Percentiles rank a stretch among this genome's conserved stretches.
phyloP scores from a whole-genome alignment of 2,113 vertebrate genomes.

The Benitochromis conjunctus region DNA sequence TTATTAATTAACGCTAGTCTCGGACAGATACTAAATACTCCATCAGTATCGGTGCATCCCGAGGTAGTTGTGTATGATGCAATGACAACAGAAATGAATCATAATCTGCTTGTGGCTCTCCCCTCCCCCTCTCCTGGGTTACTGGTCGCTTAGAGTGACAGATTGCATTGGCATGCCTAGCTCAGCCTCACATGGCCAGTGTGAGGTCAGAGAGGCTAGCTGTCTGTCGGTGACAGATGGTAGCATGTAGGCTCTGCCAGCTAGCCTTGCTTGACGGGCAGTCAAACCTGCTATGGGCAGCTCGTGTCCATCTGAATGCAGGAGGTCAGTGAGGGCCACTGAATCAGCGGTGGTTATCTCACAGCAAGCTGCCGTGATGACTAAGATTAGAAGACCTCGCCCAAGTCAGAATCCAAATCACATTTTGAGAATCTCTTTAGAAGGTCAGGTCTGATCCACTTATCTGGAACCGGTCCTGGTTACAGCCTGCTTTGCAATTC shows the following conservation, averaged over 20 bases:
- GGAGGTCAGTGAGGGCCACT: constrained; percentile 5
- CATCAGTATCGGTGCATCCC: neutral
- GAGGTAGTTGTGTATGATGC: neutral
- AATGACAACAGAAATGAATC: neutral
- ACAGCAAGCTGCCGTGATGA: neutral
- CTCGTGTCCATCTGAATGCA: constrained; percentile 9
- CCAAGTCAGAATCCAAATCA: neutral
- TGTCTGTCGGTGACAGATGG: constrained; percentile 43
- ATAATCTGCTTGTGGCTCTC: neutral
- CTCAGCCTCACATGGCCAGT: constrained; percentile 22
- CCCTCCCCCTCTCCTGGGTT: neutral
- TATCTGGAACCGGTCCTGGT: neutral
- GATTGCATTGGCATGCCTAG: constrained; percentile 21
- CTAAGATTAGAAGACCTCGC: neutral
- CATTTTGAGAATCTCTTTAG: neutral
- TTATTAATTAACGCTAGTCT: neutral
- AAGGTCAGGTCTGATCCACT: neutral
- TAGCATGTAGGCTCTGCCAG: constrained; percentile 11
- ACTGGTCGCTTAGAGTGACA: constrained; percentile 11
- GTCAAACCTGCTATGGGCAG: constrained; percentile 24
- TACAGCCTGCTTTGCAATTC: neutral
- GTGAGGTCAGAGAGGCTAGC: constrained; percentile 31
- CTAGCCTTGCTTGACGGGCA: neutral
- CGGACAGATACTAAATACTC: neutral
- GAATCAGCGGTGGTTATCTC: constrained; percentile 16